phyloP scores from a whole-genome alignment of 2,888 invertebrate species.

The Drepanosiphum platanoidis region DNA sequence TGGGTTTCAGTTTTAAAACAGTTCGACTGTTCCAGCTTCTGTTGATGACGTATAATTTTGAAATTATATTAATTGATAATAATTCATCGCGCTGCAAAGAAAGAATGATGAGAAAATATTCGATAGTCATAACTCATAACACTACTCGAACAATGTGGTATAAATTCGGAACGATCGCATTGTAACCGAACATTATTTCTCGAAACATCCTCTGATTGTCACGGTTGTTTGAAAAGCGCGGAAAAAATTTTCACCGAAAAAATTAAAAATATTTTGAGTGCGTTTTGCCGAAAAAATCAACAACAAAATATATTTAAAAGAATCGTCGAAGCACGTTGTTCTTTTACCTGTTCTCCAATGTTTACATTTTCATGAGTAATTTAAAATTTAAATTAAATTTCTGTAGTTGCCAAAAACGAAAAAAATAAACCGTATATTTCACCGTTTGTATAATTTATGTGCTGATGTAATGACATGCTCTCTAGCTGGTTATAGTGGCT shows the following conservation, averaged over 20 bases:
- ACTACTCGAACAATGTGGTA: background rate
- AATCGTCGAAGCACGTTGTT: too few species aligned
- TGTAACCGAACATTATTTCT: background rate
- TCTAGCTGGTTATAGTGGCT: background rate
- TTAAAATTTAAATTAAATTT: conserved; percentile 26
- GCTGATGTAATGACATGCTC: background rate
- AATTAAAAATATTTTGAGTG: background rate
- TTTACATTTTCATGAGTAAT: background rate
- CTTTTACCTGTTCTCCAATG: too few species aligned
- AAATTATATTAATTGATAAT: too few species aligned
- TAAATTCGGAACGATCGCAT: background rate
- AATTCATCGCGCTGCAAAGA: too few species aligned
- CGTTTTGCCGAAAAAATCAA: background rate
- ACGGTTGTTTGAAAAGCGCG: background rate
- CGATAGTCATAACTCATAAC: too few species aligned
- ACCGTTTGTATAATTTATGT: conserved; percentile 20
- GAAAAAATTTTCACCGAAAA: background rate
- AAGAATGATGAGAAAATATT: too few species aligned
- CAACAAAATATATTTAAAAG: too few species aligned
- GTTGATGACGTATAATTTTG: too few species aligned
- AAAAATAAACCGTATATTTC: background rate
- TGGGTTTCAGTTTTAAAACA: too few species aligned
- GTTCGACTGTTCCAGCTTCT: too few species aligned
- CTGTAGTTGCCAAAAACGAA: background rate
- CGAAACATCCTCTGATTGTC: background rate